Conservation (phyloP, 2,888 invertebrate genomes). For the Drosophila anomelani region DNA sequence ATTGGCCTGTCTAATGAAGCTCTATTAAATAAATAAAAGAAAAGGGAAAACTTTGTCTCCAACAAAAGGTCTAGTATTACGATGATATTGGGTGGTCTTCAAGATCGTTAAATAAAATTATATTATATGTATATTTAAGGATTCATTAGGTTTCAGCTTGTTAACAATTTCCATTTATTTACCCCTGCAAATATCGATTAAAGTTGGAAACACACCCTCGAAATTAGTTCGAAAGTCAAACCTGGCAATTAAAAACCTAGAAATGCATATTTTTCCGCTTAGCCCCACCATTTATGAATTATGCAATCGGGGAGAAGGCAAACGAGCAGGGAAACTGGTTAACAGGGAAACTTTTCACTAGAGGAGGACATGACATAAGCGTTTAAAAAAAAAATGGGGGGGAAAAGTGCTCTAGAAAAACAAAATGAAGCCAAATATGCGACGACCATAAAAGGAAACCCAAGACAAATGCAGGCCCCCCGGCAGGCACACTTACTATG, state of each 20-base stretch:
- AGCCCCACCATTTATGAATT: constrained; percentile 54
- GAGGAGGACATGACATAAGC: constrained; percentile 67
- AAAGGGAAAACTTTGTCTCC: neutral
- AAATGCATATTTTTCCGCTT: constrained; percentile 54
- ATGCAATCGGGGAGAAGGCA: constrained; percentile 44
- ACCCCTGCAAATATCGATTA: constrained; percentile 15
- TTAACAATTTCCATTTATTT: neutral
- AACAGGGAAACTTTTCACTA: neutral
- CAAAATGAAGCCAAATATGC: constrained; percentile 36
- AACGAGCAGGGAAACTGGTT: constrained; percentile 18
- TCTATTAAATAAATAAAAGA: constrained; percentile 13
- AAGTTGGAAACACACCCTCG: constrained; percentile 15
- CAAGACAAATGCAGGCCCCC: constrained; percentile 55
- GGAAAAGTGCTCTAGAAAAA: constrained; percentile 6
- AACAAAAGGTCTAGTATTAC: neutral
- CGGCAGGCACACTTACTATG: neutral
- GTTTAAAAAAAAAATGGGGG: constrained; percentile 41
- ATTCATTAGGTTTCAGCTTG: no score
- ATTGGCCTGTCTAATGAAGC: constrained; percentile 36
- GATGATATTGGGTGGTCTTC: constrained; percentile 17
- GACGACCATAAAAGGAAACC: constrained; percentile 1
- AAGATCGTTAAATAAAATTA: neutral
- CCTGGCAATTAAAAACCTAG: constrained; percentile 33
- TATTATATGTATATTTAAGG: neutral
- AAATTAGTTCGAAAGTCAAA: constrained; percentile 7